Base-by-base conservation (phyloP, 2,797 vertebrate genomes). In the Bradypodion ventrale region DNA sequence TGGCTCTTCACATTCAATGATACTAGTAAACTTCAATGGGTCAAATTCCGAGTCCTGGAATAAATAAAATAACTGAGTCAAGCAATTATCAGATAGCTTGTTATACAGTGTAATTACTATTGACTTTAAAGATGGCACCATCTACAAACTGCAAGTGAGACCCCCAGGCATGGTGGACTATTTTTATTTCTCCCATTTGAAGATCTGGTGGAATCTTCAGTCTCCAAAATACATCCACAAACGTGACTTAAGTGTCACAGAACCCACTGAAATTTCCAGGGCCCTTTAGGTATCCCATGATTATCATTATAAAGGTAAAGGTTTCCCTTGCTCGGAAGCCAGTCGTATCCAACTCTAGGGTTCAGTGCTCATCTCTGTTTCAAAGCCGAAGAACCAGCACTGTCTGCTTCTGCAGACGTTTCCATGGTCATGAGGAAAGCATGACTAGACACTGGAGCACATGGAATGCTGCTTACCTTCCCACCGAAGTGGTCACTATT, bases 1-100 rank as follows among this genome's bases (percentile, higher is more conserved):
- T 78, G 98, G 98, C 90, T 98, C 99, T 95, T 99, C 98, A 69
- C 98, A 99, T 94, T 99, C 98, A 83, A 99, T 98, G 7, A 97
- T 35, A 66, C 98, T 96, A 95, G 96, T 98, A 96, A 98, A 99
- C 87, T 96, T 98, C 83, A 97, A 83, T 0, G 98, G 98, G 89
- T 99, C 97, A 92, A 99, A 99, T 79, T 99, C 98, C 35, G 98
- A 97, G 92, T 98, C 98, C 98, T 99, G 94, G 49, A 96, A 96
- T 81, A 85, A 89, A 63, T 37, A 66, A 76, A 68, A 83, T 0
- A 90, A 83, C 13, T 93, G 9, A 0, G 16, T 74, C 35, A 72
- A 15, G 78, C 70, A 80, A 27, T 94, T 84, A 91, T 66, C 66
- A 80, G 1, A 86, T 85, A 23, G 27, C 46, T 16, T 37, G 63